Evolutionary conservation across 1,140 invertebrate genomes (phyloP), one percentile per base, ranked within the genome.

Genomic region (Tetragnatha versicolor): DNA sequence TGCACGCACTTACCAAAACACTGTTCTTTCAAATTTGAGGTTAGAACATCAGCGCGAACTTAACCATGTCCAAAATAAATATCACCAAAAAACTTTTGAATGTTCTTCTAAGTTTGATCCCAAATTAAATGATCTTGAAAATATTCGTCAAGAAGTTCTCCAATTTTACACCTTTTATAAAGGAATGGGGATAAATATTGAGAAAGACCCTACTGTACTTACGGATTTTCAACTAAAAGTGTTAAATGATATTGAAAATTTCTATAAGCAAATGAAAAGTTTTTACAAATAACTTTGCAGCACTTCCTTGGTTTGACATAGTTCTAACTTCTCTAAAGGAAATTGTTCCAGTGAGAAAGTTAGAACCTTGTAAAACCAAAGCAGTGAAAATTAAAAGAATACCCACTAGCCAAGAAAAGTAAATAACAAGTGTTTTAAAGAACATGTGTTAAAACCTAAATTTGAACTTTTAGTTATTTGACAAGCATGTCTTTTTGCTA

Each of bases 101-200:
- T 68, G 25, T 22, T 14, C 10, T 35, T 3, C 10, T 45, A 14
- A 68, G 29, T 45, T 55, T 35, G n/a, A 22, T 9, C 7, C 12
- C n/a, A 20, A 25, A 63, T 42, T 68, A 22, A 6, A 42, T 17
- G 17, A n/a, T 9, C 42, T 68, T 22, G 42, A 68, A 17, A 51
- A 69, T 31, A 33, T 14, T 31, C 47, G 49, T n/a, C 25, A 55
- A 14, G 76, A 78, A 45, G 53, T 78, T 9, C 33, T 68, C 3
- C 47, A 68, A 33, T 78, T 78, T 58, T 68, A 37, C 47, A 55
- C 29, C 1, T 78, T 78, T 78, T 78, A 78, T 22, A 58, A 58
- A n/a, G 76, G 76, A 27, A 35, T 78, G n/a, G 37, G 53, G 49
- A 27, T 2, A 33, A 20, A 51, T 25, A 22, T 22, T 29, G n/a